Base-by-base conservation (phyloP, 1,140 invertebrate genomes). In the Zaprionus ghesquierei region DNA sequence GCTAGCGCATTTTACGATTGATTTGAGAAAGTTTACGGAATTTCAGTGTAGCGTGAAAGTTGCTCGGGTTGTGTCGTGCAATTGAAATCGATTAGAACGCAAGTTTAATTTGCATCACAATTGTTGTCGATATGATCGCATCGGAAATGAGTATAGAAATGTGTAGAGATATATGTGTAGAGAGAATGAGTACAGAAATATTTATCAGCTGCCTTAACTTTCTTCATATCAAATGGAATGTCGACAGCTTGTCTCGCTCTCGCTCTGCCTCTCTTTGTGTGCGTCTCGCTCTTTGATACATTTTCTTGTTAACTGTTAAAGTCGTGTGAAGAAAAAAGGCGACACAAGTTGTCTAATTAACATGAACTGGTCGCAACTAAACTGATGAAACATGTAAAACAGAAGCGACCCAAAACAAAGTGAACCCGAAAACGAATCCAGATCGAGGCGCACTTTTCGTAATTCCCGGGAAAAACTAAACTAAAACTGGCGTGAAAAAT, bases 351-450 rank as follows among this genome's bases (percentile, higher is more conserved):
- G 54, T 59, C 74, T 81, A 81, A 81, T 81, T 81, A 81, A 76
- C 75, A 64, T 84, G 81, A 84, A 79, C 71, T 72, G 74, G 75
- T 82, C 76, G 71, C 69, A 66, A 64, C n/a, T 59, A 65, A 33
- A 62, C 12, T 59, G 2, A n/a, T 29, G 22, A 8, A 29, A 50
- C 41, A 61, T 35, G 18, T 35, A 53, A 41, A 65, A 51, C 15
- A 31, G 12, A 29, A 29, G 55, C 22, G 12, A 55, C 38, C 35
- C 35, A 59, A 77, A 72, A 68, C 23, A 25, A 54, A 41, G 50
- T 23, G 29, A 44, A 20, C 2, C 20, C 49, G 53, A 25, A 54
- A 41, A 59, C 31, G 29, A 44, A 20, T 1, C 20, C 49, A 61
- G 64, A 15, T 41, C 35, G n/a, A 41, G 35, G 6, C n/a, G 35